Base-by-base conservation (phyloP, 2,888 invertebrate species). In the Drosophila mimica region DNA sequence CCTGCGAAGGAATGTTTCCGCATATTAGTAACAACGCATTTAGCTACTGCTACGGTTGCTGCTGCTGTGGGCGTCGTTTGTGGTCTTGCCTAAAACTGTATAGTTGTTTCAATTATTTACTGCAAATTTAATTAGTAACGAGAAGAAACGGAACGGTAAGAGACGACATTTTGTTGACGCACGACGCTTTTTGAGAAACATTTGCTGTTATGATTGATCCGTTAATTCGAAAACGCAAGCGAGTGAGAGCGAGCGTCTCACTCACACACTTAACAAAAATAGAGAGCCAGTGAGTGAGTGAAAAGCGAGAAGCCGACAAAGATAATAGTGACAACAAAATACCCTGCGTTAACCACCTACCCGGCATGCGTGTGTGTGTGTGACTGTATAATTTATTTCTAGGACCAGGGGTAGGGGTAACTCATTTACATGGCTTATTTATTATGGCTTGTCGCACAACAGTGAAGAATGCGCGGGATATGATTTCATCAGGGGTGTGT, bases 151-250 rank as follows among this genome's bases (percentile, higher is more conserved):
- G 3, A 79, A 81, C 90, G 72, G 86, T 90, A 83, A 70, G 36
- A 30, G 76, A 69, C 89, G 90, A 63, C 86, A 90, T 90, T 77
- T 90, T 90, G 81, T 77, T 74, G 75, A 83, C 70, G 72, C 70
- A 88, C 53, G 62, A 56, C 72, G 67, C 66, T 56, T 20, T 67
- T 67, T 68, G 61, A 65, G 61, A 67, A 88, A 74, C 83, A 88
- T 85, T 83, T 85, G 81, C 83, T 89, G 73, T 85, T 82, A 67
- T 75, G 67, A 75, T 79, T 74, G 88, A 77, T 89, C 90, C 90
- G 85, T 85, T 89, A 84, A 79, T 84, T 84, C 70, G 80, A 84
- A 84, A 67, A 28, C 8, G 62, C 53, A 48, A 65, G 81, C 62
- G 77, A 51, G 58, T 52, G 63, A 49, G 38, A 62, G 38, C 40